A percentile compares a stretch with the other conserved stretches of the same genome.
Conservation (phyloP, 2,113 vertebrate genomes). For the Melozone crissalis region DNA sequence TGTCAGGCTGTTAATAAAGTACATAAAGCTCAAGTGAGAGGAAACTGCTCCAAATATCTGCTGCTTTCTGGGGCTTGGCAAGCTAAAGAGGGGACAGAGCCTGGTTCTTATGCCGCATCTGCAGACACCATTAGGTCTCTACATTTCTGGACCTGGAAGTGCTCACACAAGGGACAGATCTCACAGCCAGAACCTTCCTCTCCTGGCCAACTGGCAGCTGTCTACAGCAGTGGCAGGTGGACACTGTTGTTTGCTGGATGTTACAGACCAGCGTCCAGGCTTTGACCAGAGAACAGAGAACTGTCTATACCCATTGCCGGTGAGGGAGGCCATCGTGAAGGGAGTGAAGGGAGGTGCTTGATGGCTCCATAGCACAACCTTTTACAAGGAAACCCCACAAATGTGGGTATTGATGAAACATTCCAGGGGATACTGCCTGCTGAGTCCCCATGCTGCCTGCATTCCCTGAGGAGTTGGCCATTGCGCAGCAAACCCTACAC, state of each 20-base stretch:
- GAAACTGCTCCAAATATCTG: background rate
- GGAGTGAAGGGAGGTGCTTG: background rate
- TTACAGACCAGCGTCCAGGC: background rate
- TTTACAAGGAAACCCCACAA: background rate
- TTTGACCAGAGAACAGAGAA: background rate
- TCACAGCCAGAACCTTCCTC: background rate
- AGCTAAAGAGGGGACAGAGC: background rate
- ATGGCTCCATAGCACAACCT: background rate
- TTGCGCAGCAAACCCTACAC: accelerated
- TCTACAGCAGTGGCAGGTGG: background rate
- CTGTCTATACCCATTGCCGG: accelerated
- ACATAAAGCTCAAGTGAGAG: background rate
- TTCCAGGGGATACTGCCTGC: background rate
- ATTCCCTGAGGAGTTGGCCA: background rate
- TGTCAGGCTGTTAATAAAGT: background rate
- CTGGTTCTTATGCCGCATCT: background rate
- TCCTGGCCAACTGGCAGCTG: background rate
- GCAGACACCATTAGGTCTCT: background rate
- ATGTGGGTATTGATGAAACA: accelerated
- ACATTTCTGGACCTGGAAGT: background rate
- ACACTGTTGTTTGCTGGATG: background rate
- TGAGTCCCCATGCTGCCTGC: accelerated
- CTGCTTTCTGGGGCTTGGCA: background rate
- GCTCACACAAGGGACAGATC: background rate
- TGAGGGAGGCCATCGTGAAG: background rate